These are phyloP conservation scores for Cyclargus thomasi DNA, from an alignment of 1,140 invertebrate species.

Conservation along the genomic window DNA sequence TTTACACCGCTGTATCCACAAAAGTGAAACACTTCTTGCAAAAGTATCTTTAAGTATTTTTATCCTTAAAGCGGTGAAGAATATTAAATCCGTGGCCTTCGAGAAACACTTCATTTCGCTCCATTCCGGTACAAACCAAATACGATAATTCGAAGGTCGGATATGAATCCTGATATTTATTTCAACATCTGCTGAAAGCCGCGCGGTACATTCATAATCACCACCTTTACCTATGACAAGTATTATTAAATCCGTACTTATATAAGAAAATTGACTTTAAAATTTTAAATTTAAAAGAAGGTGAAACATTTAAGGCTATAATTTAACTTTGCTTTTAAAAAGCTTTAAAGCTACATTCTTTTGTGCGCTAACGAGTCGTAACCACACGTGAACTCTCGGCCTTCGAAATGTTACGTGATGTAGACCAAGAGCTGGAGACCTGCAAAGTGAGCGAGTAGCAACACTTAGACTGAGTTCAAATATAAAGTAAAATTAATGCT, in stretches of 20 bases:
- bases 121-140: neutral
- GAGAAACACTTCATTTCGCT: neutral
- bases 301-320: conserved; percentile 5
- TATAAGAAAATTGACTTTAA: neutral
- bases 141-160: neutral
- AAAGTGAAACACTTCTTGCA: neutral
- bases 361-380: conserved; percentile 9
- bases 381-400: neutral
- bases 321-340: conserved; percentile 6
- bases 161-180: neutral
- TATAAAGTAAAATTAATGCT: no score
- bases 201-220: neutral
- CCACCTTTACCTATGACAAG: neutral
- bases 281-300: neutral
- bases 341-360: neutral
- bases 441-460: neutral
- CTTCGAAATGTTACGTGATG: conserved; percentile 4
- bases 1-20: neutral
- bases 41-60: neutral
- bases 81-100: neutral
- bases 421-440: neutral
- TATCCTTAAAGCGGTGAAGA: neutral
- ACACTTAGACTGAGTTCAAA: no score
- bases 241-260: no score
- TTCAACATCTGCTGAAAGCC: neutral